Conservation (phyloP, 92 coral and sea anemone genomes). For the Palythoa caribaeorum region DNA sequence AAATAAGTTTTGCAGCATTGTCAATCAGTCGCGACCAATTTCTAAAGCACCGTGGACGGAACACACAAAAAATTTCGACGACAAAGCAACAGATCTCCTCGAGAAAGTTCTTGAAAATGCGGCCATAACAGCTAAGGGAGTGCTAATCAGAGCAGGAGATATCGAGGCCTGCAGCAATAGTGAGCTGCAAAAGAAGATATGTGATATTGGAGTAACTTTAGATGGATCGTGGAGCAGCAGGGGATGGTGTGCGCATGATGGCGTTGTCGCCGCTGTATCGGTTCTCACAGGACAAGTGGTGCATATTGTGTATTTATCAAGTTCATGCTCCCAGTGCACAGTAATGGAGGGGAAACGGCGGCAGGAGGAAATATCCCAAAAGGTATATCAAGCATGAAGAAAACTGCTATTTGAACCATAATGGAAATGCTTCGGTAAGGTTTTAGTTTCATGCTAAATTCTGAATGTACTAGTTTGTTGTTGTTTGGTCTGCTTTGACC, state of each 20-base stretch:
- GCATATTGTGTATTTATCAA: conserved; percentile 46
- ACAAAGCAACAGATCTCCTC: conserved; percentile 19
- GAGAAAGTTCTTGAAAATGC: conserved; percentile 22
- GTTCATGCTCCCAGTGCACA: conserved; percentile 51
- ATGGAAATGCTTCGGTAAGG: conserved; percentile 46
- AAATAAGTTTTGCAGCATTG: conserved; percentile 32
- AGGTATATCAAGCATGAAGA: conserved; percentile 42
- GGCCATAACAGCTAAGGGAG: conserved; percentile 30
- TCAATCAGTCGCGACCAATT: conserved; percentile 42
- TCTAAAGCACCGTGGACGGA: conserved; percentile 30
- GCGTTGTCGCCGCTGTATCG: conserved; percentile 38
- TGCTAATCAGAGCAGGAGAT: conserved; percentile 13
- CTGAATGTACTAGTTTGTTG: background rate
- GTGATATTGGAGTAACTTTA: conserved; percentile 45
- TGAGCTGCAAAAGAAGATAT: conserved; percentile 31
- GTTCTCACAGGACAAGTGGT: conserved; percentile 51
- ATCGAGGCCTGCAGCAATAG: conserved; percentile 25
- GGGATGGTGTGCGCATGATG: conserved; percentile 49
- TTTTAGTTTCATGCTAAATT: background rate
- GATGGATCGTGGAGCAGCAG: conserved; percentile 56
- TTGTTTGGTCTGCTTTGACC: background rate
- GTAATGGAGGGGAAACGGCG: conserved; percentile 43
- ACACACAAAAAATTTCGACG: conserved; percentile 41
- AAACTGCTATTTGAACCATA: conserved; percentile 54
- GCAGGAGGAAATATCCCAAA: conserved; percentile 18